Evolutionary conservation across 1,140 invertebrate species (phyloP), one percentile per base, ranked within the genome.

Genomic region (Solen grandis): DNA sequence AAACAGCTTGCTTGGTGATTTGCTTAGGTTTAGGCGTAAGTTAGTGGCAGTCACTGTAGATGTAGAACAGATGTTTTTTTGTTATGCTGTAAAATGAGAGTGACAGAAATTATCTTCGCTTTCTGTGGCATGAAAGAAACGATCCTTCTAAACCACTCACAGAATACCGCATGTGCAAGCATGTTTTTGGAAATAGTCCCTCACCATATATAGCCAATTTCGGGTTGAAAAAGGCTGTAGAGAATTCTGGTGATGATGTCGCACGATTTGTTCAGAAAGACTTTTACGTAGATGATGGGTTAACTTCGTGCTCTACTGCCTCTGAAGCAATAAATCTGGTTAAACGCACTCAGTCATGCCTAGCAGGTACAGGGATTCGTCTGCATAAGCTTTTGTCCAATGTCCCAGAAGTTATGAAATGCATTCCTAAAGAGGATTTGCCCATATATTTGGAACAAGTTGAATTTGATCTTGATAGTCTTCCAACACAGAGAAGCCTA

Each of bases 61-160:
- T 54, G 46, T 76, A 52, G 59, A 76, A 76, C 73, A 76, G 31
- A 84, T 80, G 76, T 83, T 66, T 83, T 86, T 75, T 82, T 78
- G 57, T 55, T 80, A 84, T 27, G 29, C 41, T 31, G 80, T 84
- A n/a, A 22, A 25, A 59, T 22, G 55, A 74, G 33, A 55, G 65
- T 13, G 60, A 84, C 36, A 82, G 73, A 46, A 78, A 82, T 41
- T 84, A 63, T 36, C 57, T 84, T 29, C 13, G 81, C 8, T 85
- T 85, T 50, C 31, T 81, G 25, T 81, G 83, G 78, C 65, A 76
- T 35, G 59, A 68, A 57, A 27, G 77, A 36, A 81, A 81, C 63
- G 50, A 84, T n/a, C 41, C 65, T 29, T 22, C 4, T 1, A 62
- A 76, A 10, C 31, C 72, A 52, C 46, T 83, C 8, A 31, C 66